These are phyloP conservation scores for Cecropterus lyciades DNA, from an alignment of 1,140 invertebrate genomes.

Conservation along the genomic window DNA sequence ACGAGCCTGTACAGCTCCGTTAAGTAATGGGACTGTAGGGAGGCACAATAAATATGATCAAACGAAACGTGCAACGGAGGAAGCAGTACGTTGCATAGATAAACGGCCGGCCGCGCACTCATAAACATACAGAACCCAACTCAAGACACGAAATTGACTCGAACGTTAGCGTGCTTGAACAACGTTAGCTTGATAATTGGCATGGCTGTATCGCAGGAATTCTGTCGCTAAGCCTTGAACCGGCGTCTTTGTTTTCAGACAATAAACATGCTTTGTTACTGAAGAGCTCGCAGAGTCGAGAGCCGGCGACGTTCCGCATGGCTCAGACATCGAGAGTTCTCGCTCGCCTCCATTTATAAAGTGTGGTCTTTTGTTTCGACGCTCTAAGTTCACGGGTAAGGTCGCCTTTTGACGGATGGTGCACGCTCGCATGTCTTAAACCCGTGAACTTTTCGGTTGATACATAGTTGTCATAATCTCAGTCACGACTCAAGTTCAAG, in stretches of 20 bases:
- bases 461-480: slow-evolving; percentile 47
- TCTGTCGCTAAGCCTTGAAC: slow-evolving; percentile 67
- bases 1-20: slow-evolving; percentile 48
- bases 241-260: slow-evolving; percentile 73
- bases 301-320: slow-evolving; percentile 56
- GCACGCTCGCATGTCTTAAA: slow-evolving; percentile 34
- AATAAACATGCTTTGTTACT: slow-evolving; percentile 73
- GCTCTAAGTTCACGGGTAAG: slow-evolving; percentile 53
- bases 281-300: slow-evolving; percentile 56
- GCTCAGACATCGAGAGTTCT: slow-evolving; percentile 56
- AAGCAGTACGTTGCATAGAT: slow-evolving; percentile 76
- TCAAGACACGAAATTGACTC: slow-evolving; percentile 68
- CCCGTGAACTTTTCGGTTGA: slow-evolving; percentile 37
- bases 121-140: slow-evolving; percentile 65
- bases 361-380: slow-evolving; percentile 55
- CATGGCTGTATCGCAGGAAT: slow-evolving; percentile 52
- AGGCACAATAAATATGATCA: slow-evolving; percentile 74
- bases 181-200: slow-evolving; percentile 75
- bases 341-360: slow-evolving; percentile 52
- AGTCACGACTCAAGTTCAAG: slow-evolving; percentile 43
- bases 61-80: slow-evolving; percentile 74
- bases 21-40: slow-evolving; percentile 62
- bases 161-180: slow-evolving; percentile 63
- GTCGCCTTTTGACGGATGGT: slow-evolving; percentile 40
- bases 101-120: slow-evolving; percentile 55